phyloP scores from a whole-genome alignment of 2,113 vertebrate species.

The Crotalus tigris region DNA sequence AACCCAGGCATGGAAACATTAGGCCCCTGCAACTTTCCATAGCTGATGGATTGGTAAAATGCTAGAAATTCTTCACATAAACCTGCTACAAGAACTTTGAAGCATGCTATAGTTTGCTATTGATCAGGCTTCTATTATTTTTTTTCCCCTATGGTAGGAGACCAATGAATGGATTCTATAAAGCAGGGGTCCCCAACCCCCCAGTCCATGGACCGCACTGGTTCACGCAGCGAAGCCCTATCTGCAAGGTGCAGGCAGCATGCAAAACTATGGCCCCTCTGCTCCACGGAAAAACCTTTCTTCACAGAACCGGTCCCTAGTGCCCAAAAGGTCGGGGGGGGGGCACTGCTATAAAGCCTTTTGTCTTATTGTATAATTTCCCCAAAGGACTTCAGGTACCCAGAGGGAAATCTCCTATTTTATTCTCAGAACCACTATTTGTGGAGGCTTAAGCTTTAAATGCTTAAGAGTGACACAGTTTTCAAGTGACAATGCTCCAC shows the following conservation, averaged over 20 bases:
- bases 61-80: background rate
- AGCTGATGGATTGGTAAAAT: background rate
- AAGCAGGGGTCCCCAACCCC: too few relatives aligned
- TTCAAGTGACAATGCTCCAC: background rate
- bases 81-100: background rate
- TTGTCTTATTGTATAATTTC: background rate
- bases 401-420: background rate
- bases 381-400: background rate
- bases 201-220: too few relatives aligned
- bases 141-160: background rate
- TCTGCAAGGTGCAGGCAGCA: too few relatives aligned
- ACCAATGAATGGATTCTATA: background rate
- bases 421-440: background rate
- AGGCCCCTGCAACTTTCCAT: background rate
- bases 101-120: background rate
- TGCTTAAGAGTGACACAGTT: background rate
- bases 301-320: too few relatives aligned
- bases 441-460: background rate
- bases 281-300: too few relatives aligned
- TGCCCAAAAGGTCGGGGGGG: too few relatives aligned
- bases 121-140: background rate
- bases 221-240: too few relatives aligned
- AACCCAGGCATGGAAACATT: background rate
- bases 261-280: too few relatives aligned
- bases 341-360: too few relatives aligned